A percentile compares a stretch with the other conserved stretches of the same genome.
phyloP scores from a whole-genome alignment of 2,113 vertebrate species.

The Poecilia latipinna region DNA sequence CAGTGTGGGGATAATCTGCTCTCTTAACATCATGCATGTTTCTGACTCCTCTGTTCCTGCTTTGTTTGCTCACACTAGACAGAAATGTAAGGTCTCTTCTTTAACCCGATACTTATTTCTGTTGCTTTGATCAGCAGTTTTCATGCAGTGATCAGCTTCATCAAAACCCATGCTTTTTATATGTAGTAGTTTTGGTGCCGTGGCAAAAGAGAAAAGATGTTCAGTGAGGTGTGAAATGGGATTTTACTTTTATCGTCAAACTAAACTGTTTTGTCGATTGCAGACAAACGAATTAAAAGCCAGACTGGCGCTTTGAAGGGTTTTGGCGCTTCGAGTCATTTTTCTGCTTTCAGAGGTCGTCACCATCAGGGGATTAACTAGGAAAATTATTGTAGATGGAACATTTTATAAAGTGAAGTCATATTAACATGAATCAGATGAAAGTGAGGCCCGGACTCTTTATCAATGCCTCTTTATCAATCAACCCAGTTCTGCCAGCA shows the following conservation, averaged over 20 bases:
- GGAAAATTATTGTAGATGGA: background rate
- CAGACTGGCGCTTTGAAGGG: no score
- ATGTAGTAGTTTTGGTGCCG: background rate
- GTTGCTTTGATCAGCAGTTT: slow-evolving; percentile 6
- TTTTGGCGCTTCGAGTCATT: background rate
- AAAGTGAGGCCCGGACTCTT: background rate
- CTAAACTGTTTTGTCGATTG: no score
- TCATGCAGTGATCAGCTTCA: background rate
- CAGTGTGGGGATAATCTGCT: slow-evolving; percentile 47
- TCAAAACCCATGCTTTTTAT: background rate
- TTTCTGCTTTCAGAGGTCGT: background rate
- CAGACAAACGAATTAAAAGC: no score
- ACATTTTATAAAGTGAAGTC: background rate
- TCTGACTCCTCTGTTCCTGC: slow-evolving; percentile 2
- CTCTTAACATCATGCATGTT: slow-evolving; percentile 40
- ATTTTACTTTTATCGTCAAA: no score
- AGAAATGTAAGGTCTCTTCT: background rate
- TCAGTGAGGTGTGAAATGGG: background rate
- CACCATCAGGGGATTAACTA: background rate
- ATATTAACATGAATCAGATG: background rate
- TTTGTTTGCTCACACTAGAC: slow-evolving; percentile 23
- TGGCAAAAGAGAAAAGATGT: background rate
- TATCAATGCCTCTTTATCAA: no score
- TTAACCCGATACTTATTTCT: background rate
- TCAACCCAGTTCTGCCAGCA: background rate